A percentile compares a stretch with the other conserved stretches of the same genome.
These are phyloP conservation scores for Tupaia chinensis DNA, from an alignment of 2,113 vertebrate genomes.

Conservation along the genomic window DNA sequence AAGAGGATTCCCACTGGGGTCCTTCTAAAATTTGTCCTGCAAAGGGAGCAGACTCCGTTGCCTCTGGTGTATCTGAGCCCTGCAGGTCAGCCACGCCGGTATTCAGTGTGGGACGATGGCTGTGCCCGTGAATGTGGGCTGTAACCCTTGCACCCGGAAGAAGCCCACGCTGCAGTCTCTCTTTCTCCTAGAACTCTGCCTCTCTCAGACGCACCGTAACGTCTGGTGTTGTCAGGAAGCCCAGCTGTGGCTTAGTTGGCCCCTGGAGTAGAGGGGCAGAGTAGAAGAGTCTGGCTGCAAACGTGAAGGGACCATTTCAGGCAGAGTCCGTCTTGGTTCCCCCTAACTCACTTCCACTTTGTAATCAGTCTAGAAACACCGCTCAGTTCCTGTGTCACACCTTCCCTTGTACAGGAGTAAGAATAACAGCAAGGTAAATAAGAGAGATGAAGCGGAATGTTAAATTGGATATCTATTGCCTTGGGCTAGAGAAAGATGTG, in stretches of 20 bases:
- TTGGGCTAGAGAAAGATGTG: too few species aligned
- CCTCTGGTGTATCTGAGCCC: neutral
- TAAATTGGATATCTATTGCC: too few species aligned
- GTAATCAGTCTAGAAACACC: neutral
- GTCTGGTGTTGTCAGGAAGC: neutral
- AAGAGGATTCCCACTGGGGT: neutral
- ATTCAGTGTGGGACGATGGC: neutral
- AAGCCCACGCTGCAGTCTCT: rapidly evolving
- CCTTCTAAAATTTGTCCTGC: neutral
- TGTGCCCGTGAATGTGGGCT: neutral
- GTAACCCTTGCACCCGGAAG: neutral
- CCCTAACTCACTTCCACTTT: neutral
- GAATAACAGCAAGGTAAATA: neutral
- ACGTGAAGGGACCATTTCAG: rapidly evolving
- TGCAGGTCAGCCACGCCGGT: rapidly evolving
- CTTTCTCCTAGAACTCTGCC: neutral
- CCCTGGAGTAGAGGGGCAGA: neutral
- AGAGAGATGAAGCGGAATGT: too few species aligned
- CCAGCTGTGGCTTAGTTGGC: neutral
- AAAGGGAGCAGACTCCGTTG: neutral
- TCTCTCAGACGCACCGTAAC: neutral
- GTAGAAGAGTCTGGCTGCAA: neutral
- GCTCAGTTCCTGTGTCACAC: neutral
- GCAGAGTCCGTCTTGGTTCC: neutral
- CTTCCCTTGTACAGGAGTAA: neutral